Percentiles rank a stretch among this genome's conserved stretches.
phyloP scores from a whole-genome alignment of 1,140 invertebrate species.

The Scaptodrosophila lebanonensis region DNA sequence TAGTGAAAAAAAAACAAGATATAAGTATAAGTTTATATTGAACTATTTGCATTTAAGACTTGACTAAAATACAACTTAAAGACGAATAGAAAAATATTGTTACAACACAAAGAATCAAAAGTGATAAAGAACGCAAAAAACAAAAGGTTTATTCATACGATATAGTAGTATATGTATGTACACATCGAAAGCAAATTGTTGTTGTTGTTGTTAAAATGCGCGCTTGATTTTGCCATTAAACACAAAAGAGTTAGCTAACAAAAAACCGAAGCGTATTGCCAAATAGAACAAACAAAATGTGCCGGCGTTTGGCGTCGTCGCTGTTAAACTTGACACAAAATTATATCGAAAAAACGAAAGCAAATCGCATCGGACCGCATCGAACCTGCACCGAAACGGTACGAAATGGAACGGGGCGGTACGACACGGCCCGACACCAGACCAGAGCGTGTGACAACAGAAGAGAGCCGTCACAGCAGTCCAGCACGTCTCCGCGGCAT shows the following conservation, averaged over 20 bases:
- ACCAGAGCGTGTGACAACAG: too few relatives aligned
- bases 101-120: constrained; percentile 42
- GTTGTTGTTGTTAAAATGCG: constrained; percentile 33
- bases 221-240: constrained; percentile 24
- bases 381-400: constrained; percentile 18
- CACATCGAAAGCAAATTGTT: constrained; percentile 62
- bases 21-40: constrained; percentile 22
- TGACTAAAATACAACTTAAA: constrained; percentile 48
- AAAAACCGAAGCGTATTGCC: constrained; percentile 67
- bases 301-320: constrained; percentile 72
- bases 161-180: constrained; percentile 54
- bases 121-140: too few relatives aligned
- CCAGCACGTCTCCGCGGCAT: constrained; percentile 22
- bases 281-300: constrained; percentile 72
- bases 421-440: too few relatives aligned
- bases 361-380: constrained; percentile 39
- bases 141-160: too few relatives aligned
- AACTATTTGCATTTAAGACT: constrained; percentile 27
- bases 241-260: constrained; percentile 51
- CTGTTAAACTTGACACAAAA: constrained; percentile 69
- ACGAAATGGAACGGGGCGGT: constrained; percentile 1
- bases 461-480: constrained; percentile 8
- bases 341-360: constrained; percentile 58
- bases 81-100: constrained; percentile 56
- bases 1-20: constrained; percentile 38